Evolutionary conservation across 2,113 vertebrate species (phyloP).

Genomic region (Menidia beryllina): DNA sequence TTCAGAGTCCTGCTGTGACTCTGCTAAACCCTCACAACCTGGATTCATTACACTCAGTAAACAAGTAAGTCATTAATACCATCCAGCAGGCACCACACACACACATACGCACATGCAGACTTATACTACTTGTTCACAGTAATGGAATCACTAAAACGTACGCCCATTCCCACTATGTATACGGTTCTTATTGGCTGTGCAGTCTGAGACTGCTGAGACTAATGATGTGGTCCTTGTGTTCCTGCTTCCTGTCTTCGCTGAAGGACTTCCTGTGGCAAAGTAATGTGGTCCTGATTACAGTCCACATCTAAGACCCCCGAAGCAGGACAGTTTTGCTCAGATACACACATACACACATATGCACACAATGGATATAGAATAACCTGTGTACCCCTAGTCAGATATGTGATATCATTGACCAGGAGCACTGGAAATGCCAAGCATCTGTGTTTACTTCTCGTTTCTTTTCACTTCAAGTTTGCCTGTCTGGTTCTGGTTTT

Average conservation of each 20-base stretch:
- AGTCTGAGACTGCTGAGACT: constrained; percentile 66
- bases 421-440: constrained; percentile 76
- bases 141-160: constrained; percentile 34
- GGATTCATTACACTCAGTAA: constrained; percentile 75
- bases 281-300: constrained; percentile 95
- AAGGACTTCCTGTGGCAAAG: constrained; percentile 87
- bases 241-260: constrained; percentile 85
- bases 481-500: constrained; percentile 60
- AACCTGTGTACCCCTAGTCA: constrained; percentile 83
- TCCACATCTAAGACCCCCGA: constrained; percentile 86
- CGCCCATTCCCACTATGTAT: constrained; percentile 66
- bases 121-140: constrained; percentile 39
- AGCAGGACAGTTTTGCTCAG: constrained; percentile 53
- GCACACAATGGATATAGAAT: constrained; percentile 76
- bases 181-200: constrained; percentile 64
- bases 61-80: constrained; percentile 81
- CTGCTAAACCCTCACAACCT: constrained; percentile 71
- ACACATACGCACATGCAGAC: constrained; percentile 53
- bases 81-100: constrained; percentile 57
- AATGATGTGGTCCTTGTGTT: constrained; percentile 78
- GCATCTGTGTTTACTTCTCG: constrained; percentile 67
- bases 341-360: constrained; percentile 40
- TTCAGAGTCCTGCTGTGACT: constrained; percentile 53
- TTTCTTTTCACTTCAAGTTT: constrained; percentile 54
- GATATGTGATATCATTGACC: constrained; percentile 89